These are phyloP conservation scores for Platalea minor DNA, from an alignment of 2,797 vertebrate species.

Conservation along the genomic window DNA sequence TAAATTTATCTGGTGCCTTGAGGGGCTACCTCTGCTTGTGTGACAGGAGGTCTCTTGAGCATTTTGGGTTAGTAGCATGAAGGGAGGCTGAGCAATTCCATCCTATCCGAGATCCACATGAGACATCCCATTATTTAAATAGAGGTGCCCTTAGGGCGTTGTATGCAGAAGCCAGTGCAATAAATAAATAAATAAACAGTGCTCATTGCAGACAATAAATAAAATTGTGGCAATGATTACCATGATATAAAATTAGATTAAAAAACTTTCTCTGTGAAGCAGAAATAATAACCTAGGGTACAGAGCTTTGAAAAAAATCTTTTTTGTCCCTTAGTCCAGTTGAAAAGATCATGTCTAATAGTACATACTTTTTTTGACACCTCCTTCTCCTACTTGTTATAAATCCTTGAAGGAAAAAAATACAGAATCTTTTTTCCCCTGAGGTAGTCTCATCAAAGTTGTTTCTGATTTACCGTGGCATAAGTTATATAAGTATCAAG, in stretches of 20 bases:
- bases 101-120: constrained; percentile 14
- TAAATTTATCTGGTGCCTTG: constrained; percentile 54
- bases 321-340: neutral
- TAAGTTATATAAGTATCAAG: neutral
- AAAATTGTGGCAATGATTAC: neutral
- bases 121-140: constrained; percentile 53
- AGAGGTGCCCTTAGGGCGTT: constrained; percentile 27
- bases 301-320: neutral
- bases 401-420: neutral
- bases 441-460: neutral
- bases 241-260: neutral
- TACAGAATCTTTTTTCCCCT: neutral
- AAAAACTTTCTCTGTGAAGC: neutral
- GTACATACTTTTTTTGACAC: neutral
- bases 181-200: constrained; percentile 8
- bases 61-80: constrained; percentile 33
- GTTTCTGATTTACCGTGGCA: neutral
- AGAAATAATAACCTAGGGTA: neutral
- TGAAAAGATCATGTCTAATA: neutral
- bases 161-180: neutral
- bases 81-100: constrained; percentile 16
- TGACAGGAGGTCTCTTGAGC: constrained; percentile 54
- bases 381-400: neutral
- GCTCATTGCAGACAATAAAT: neutral
- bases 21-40: constrained; percentile 37